Percentiles rank a stretch among this genome's conserved stretches.
Conservation (phyloP, 2,888 invertebrate genomes). For the Zhuqinia jingwanae region DNA sequence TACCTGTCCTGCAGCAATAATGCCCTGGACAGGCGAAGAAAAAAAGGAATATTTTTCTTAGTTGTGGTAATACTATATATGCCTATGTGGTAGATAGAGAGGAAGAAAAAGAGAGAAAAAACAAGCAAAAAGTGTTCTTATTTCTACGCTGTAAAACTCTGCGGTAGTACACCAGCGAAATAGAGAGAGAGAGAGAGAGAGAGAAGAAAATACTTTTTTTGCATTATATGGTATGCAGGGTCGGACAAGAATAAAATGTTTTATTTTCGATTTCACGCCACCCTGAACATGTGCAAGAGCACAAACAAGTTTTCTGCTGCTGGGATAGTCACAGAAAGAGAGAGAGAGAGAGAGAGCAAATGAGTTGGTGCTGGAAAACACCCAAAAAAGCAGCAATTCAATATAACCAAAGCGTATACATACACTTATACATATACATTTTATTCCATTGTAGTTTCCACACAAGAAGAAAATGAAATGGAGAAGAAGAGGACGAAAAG, state of each 20-base stretch:
- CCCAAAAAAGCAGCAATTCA: constrained; percentile 61
- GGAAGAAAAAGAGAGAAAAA: not conserved
- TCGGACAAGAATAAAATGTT: not conserved
- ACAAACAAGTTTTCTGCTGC: constrained; percentile 31
- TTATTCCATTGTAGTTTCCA: constrained; percentile 57
- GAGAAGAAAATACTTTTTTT: not conserved
- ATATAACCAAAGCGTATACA: constrained; percentile 46
- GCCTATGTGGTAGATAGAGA: not conserved
- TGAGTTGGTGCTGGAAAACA: constrained; percentile 58
- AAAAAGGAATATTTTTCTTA: not conserved
- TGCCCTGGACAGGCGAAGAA: no score
- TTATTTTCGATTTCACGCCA: constrained; percentile 8
- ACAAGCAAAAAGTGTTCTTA: not conserved
- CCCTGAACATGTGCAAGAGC: constrained; percentile 31
- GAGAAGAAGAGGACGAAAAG: constrained; percentile 50
- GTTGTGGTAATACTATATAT: not conserved
- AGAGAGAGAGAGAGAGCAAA: constrained; percentile 20
- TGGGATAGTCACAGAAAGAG: no score
- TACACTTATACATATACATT: not conserved
- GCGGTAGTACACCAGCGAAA: constrained; percentile 1
- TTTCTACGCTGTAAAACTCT: constrained; percentile 32
- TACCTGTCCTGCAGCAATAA: not conserved
- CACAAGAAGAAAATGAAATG: constrained; percentile 39
- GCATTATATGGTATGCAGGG: constrained; percentile 19
- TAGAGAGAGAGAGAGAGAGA: no score